Conservation (phyloP, 2,113 vertebrate species). For the Origma solitaria region DNA sequence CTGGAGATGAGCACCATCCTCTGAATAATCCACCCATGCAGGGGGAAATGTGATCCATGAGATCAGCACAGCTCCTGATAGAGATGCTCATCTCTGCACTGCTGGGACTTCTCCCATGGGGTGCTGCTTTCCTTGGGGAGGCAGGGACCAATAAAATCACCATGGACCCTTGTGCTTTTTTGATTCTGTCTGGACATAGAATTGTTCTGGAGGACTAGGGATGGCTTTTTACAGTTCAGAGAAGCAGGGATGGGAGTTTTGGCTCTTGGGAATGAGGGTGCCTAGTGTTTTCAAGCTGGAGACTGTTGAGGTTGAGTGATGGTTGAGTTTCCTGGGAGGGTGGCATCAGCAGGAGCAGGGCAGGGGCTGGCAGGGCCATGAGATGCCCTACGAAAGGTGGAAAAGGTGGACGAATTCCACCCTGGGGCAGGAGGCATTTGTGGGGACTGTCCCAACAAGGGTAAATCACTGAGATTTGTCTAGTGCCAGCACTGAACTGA, state of each 20-base stretch:
- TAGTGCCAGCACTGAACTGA: background rate
- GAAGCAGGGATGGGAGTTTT: background rate
- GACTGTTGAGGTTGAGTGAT: background rate
- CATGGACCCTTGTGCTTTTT: background rate
- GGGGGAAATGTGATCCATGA: fast-evolving
- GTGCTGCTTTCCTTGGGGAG: background rate
- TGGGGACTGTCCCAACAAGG: background rate
- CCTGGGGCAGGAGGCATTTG: background rate
- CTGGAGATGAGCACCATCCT: background rate
- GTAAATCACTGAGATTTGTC: background rate
- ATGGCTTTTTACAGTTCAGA: background rate
- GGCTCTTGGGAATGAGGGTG: background rate
- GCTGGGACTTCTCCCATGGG: background rate
- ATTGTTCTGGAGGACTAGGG: background rate
- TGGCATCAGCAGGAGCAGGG: background rate
- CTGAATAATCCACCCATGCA: background rate
- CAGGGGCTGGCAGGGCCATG: background rate
- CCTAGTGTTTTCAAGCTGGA: background rate
- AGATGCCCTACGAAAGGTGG: background rate
- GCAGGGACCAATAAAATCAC: background rate
- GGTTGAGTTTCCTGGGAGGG: background rate
- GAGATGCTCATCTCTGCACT: background rate
- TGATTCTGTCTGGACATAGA: background rate
- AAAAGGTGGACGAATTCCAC: background rate
- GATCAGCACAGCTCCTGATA: background rate